Percentiles rank a stretch among this genome's conserved stretches.
Evolutionary conservation across 1,140 invertebrate species (phyloP).

Genomic region (Eciton burchellii): DNA sequence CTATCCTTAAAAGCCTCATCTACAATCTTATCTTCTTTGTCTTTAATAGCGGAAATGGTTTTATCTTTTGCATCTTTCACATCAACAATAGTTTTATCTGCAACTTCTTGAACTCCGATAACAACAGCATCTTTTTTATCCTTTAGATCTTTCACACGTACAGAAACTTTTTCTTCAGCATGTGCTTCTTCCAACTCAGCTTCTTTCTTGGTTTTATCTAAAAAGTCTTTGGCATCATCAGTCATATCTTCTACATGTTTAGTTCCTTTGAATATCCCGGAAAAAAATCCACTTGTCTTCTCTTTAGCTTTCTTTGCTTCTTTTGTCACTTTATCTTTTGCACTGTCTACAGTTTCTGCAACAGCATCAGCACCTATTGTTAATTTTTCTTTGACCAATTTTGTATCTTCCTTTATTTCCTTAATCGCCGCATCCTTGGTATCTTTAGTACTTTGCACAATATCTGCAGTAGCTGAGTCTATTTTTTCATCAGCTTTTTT

Average conservation of each 20-base stretch:
- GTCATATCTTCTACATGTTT: conserved; percentile 57
- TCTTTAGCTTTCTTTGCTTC: conserved; percentile 37
- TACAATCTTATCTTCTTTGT: conserved; percentile 51
- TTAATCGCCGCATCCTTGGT: conserved; percentile 19
- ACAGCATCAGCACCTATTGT: not conserved
- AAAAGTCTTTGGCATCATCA: conserved; percentile 64
- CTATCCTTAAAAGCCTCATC: conserved; percentile 46
- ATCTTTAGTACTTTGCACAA: not conserved
- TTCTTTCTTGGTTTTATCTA: conserved; percentile 64
- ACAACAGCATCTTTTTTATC: conserved; percentile 7
- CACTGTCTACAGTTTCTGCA: conserved; percentile 6
- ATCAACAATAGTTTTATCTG: not conserved
- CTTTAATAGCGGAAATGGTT: conserved; percentile 46
- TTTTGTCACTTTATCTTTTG: conserved; percentile 50
- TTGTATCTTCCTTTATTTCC: conserved; percentile 37
- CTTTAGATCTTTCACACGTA: conserved; percentile 55
- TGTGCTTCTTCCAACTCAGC: conserved; percentile 68
- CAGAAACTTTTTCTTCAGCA: conserved; percentile 20
- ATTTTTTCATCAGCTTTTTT: not conserved
- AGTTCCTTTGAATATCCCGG: conserved; percentile 66
- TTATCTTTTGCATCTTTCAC: conserved; percentile 62
- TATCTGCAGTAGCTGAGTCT: not conserved
- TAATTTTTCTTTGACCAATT: conserved; percentile 34
- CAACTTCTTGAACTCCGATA: not conserved
- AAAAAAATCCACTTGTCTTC: conserved; percentile 56